Conservation (phyloP, 2,888 invertebrate genomes). For the Archaeoteleia sp. region DNA sequence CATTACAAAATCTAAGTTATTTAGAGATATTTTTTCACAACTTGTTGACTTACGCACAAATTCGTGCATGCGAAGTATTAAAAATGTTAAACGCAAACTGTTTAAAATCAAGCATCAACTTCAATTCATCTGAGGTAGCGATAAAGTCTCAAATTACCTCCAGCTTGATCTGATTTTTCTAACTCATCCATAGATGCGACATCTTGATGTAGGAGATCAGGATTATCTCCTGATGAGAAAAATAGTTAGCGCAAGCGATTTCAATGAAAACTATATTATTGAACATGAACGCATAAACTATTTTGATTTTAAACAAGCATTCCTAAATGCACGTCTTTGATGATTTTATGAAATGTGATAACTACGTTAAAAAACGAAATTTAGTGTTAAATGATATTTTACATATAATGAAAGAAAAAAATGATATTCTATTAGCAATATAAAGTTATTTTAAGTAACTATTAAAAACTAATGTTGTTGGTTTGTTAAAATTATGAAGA, state of each 20-base stretch:
- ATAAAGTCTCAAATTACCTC: slow-evolving; percentile 65
- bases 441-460: too few species aligned
- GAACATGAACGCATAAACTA: slow-evolving; percentile 12
- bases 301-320: slow-evolving; percentile 3
- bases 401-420: too few species aligned
- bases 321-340: not conserved
- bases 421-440: too few species aligned
- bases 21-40: too few species aligned
- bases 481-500: too few species aligned
- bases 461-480: too few species aligned
- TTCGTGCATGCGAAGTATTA: too few species aligned
- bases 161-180: slow-evolving; percentile 64
- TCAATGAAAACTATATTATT: slow-evolving; percentile 27
- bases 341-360: not conserved
- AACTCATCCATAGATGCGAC: slow-evolving; percentile 74
- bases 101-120: slow-evolving; percentile 21
- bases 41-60: slow-evolving; percentile 11
- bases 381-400: too few species aligned
- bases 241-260: slow-evolving; percentile 45
- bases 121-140: slow-evolving; percentile 10
- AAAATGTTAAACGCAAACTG: too few species aligned
- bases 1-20: too few species aligned
- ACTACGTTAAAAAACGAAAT: slow-evolving; percentile 2
- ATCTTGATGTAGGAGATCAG: slow-evolving; percentile 78
- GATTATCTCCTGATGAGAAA: slow-evolving; percentile 77